Conservation (phyloP, 2,113 vertebrate species). For the Daphoenositta chrysoptera region DNA sequence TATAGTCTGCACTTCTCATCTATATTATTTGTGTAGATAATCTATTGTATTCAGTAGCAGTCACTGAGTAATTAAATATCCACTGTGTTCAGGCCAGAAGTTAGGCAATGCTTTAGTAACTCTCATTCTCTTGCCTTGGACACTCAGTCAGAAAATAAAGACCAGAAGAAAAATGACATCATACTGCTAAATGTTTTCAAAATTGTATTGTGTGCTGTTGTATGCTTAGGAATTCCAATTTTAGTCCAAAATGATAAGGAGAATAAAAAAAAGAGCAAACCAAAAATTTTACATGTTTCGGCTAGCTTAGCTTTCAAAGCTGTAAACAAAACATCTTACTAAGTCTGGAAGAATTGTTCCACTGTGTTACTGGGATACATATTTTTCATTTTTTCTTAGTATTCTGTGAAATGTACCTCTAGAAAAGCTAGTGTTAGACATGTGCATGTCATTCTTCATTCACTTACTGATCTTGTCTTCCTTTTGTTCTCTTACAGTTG, state of each 20-base stretch:
- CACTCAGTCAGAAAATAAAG: background rate
- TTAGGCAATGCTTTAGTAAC: background rate
- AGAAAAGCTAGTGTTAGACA: background rate
- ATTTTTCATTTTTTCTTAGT: background rate
- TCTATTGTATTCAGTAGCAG: background rate
- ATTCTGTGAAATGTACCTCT: background rate
- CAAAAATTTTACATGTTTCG: background rate
- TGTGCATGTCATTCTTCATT: background rate
- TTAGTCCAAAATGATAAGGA: background rate
- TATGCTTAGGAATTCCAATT: background rate
- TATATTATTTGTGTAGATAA: background rate
- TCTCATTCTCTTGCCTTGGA: background rate
- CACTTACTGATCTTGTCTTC: background rate
- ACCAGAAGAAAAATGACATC: background rate
- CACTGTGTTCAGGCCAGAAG: background rate
- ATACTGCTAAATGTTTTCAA: background rate
- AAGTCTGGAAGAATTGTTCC: background rate
- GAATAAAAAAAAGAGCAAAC: background rate
- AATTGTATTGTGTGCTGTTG: background rate
- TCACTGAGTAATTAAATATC: background rate
- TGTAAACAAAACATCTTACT: background rate
- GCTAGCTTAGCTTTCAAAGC: background rate
- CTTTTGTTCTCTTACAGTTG: constrained; percentile 41
- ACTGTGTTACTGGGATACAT: background rate
- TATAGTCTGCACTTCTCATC: background rate